phyloP scores from a whole-genome alignment of 2,888 invertebrate species.

The Lydus trimaculatus region DNA sequence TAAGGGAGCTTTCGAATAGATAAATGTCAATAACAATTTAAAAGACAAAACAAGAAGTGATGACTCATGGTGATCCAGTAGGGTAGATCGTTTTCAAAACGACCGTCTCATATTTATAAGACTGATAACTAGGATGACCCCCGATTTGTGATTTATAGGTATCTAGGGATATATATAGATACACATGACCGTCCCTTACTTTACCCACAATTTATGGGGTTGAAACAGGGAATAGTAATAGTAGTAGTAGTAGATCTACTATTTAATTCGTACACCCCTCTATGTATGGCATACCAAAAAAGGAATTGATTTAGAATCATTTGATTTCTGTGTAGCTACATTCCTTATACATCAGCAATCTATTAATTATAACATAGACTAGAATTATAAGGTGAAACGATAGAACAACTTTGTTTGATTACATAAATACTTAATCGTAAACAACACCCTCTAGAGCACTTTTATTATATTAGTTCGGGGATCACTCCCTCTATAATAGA shows the following conservation, averaged over 20 bases:
- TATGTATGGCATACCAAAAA: background rate
- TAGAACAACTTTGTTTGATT: constrained; percentile 43
- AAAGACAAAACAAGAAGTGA: constrained; percentile 35
- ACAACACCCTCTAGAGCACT: constrained; percentile 40
- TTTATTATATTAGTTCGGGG: constrained; percentile 42
- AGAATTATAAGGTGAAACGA: constrained; percentile 4
- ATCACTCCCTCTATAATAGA: constrained; percentile 36
- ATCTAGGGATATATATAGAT: constrained; percentile 40
- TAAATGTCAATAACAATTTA: constrained; percentile 44
- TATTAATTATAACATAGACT: background rate
- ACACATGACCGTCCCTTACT: constrained; percentile 50
- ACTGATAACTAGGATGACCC: constrained; percentile 55
- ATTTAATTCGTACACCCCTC: background rate
- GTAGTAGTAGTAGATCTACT: background rate
- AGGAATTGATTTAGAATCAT: background rate
- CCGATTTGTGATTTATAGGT: constrained; percentile 55
- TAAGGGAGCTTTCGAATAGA: constrained; percentile 31
- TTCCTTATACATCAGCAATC: background rate
- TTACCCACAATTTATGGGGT: constrained; percentile 46
- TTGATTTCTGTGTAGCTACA: background rate
- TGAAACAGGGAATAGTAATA: constrained; percentile 10
- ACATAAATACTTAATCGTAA: constrained; percentile 45
- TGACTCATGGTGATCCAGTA: constrained; percentile 45
- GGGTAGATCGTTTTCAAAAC: constrained; percentile 43
- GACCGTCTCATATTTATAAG: constrained; percentile 50